Evolutionary conservation across 2,113 vertebrate species (phyloP), one percentile per base, ranked within the genome.

Genomic region (Speoplatyrhinus poulsoni): DNA sequence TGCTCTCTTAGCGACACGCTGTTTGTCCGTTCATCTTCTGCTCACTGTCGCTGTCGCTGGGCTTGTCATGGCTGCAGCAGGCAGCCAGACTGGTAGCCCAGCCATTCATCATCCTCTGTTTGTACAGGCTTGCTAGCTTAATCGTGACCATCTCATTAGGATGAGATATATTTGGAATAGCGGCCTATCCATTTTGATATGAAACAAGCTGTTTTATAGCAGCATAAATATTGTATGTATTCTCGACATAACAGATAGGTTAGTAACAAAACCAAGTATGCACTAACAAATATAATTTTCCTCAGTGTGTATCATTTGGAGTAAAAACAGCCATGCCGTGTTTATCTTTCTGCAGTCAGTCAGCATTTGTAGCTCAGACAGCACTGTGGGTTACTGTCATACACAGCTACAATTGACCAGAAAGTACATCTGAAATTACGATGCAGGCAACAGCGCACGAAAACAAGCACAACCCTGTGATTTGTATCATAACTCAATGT

Each of bases 291-390:
- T 41, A 8, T 41, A 7, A 55, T 62, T 72, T 59, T 36, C 63
- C 60, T 80, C 67, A 56, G 19, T 82, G 55, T 70, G 76, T 80
- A 70, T 69, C 78, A 80, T 76, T 52, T 61, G 67, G 65, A 41
- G 36, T 41, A 5, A 41, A 41, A 62, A 60, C 6, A 6, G 67
- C 26, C 26, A 82, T 77, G 75, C 69, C 12, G 75, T 72, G 68
- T 60, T 81, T 60, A 70, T 81, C 77, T 70, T 61, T 65, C 72
- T 77, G 79, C 81, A 85, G 76, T 69, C 81, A 83, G 75, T 76
- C 77, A 78, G 82, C 72, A 66, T 70, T 55, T 77, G 62, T 33
- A 55, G 19, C 73, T 74, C 63, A n/a, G 66, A 70, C 70, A 62
- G 76, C 72, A 54, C 72, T 67, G 63, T 77, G 75, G 53, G 70